Evolutionary conservation across 2,797 vertebrate species (phyloP).

Genomic region (Scyliorhinus canicula): DNA sequence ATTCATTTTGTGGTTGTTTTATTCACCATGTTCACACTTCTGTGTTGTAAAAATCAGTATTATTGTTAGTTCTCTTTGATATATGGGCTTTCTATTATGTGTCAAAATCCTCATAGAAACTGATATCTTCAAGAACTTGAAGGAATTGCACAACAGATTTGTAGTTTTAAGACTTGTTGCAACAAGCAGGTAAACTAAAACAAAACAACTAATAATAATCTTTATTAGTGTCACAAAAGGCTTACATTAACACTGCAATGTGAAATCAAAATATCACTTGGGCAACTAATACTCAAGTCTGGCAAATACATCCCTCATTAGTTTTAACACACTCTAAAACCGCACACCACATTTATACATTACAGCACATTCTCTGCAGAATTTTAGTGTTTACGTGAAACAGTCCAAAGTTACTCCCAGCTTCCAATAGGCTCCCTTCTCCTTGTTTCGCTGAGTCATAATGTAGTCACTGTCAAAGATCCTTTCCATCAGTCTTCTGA

Average conservation of each 20-base stretch:
- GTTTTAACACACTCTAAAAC: too few species aligned
- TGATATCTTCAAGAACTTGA: background rate
- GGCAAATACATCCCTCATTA: background rate
- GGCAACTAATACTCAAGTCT: background rate
- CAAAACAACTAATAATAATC: too few species aligned
- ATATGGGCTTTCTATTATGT: background rate
- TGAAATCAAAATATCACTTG: background rate
- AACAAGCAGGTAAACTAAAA: background rate
- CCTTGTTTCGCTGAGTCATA: background rate
- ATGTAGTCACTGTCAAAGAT: background rate
- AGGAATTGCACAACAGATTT: background rate
- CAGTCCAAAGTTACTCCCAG: background rate
- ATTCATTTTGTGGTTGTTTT: slow-evolving; percentile 5
- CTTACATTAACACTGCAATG: too few species aligned
- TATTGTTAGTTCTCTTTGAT: background rate
- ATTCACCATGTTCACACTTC: background rate
- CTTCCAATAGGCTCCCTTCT: background rate
- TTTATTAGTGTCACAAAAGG: too few species aligned
- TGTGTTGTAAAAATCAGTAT: slow-evolving; percentile 36
- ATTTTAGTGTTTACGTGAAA: background rate
- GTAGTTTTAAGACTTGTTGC: background rate
- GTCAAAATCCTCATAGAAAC: background rate
- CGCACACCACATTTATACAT: background rate
- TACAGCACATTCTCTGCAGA: background rate
- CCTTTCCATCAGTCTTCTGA: background rate